A percentile compares a stretch with the other conserved stretches of the same genome.
Evolutionary conservation across 2,888 invertebrate species (phyloP).

Genomic region (Magallana nippona): DNA sequence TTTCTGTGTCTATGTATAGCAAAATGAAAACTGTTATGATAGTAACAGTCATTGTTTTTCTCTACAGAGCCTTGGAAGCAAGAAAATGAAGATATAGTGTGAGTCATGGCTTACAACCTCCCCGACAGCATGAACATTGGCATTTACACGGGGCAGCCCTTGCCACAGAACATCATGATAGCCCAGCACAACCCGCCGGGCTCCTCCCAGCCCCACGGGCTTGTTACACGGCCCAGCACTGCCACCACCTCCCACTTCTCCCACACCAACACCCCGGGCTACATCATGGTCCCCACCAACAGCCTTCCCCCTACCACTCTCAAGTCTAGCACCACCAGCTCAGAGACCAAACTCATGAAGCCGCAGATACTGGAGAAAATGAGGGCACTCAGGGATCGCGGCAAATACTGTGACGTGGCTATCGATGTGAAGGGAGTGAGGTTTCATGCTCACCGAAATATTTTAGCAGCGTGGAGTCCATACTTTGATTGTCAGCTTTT

Average conservation of each 20-base stretch:
- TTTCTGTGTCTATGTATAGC: too few species aligned
- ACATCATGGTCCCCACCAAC: constrained; percentile 2
- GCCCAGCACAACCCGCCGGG: constrained; percentile 4
- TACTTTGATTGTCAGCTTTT: constrained; percentile 82
- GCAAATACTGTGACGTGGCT: constrained; percentile 84
- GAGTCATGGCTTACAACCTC: constrained; percentile 26
- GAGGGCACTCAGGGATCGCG: constrained; percentile 80
- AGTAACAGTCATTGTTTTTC: too few species aligned
- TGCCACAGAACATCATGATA: constrained; percentile 41
- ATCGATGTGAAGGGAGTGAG: constrained; percentile 83
- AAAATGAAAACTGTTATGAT: too few species aligned
- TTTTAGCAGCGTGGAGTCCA: constrained; percentile 85
- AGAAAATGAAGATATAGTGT: background rate
- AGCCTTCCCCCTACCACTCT: constrained; percentile 14
- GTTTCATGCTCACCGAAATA: constrained; percentile 84
- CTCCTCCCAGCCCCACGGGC: background rate
- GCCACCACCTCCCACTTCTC: background rate
- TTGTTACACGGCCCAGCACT: background rate
- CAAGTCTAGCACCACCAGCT: background rate
- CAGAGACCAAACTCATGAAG: constrained; percentile 39
- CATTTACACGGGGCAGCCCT: constrained; percentile 18
- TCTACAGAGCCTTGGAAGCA: too few species aligned
- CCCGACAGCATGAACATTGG: constrained; percentile 29
- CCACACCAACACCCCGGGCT: background rate
- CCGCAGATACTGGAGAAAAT: constrained; percentile 63